Conservation (phyloP, 2,797 vertebrate species). For the Lateolabrax maculatus region DNA sequence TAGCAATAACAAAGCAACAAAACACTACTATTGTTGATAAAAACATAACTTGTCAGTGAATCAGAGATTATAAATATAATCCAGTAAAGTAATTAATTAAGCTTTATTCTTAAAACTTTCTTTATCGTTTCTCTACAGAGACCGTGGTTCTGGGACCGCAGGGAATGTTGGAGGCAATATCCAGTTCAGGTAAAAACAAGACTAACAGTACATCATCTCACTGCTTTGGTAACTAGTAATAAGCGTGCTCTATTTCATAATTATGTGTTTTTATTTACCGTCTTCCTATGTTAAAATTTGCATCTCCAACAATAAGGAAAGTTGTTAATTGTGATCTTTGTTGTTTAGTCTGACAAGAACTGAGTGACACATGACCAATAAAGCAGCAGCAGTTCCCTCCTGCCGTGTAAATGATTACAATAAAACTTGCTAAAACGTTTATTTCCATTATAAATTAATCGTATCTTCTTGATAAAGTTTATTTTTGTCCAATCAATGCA, state of each 20-base stretch:
- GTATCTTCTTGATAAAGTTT: too few species aligned
- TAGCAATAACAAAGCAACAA: not conserved
- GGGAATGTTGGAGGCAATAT: slow-evolving; percentile 91
- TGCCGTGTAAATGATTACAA: too few species aligned
- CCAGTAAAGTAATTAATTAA: not conserved
- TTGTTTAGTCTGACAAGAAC: not conserved
- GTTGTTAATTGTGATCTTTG: not conserved
- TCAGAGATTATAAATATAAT: not conserved
- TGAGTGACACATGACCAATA: too few species aligned
- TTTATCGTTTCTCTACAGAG: slow-evolving; percentile 79
- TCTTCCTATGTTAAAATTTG: not conserved
- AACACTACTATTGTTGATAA: not conserved
- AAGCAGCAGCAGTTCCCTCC: too few species aligned
- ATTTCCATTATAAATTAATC: too few species aligned
- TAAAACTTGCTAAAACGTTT: too few species aligned
- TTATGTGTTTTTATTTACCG: not conserved
- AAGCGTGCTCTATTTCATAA: not conserved
- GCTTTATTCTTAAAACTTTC: not conserved
- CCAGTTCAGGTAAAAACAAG: slow-evolving; percentile 89
- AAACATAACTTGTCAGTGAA: not conserved
- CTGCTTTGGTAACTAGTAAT: not conserved
- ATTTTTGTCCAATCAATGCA: too few species aligned
- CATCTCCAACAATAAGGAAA: not conserved
- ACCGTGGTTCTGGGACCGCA: slow-evolving; percentile 93
- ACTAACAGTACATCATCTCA: not conserved